Evolutionary conservation across 1,140 invertebrate genomes (phyloP).

Genomic region (Leptoteleia sp.): DNA sequence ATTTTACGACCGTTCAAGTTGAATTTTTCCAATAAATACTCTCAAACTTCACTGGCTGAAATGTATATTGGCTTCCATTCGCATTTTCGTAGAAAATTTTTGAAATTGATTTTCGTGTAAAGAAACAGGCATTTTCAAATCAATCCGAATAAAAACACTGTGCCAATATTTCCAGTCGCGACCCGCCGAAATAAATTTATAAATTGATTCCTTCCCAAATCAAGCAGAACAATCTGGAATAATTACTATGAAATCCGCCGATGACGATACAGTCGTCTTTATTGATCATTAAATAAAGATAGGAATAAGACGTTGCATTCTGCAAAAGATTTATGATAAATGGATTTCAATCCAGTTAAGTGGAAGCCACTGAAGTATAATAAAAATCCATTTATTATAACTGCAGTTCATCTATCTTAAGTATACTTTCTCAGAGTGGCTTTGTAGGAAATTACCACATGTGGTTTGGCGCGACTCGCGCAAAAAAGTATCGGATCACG

Average conservation of each 20-base stretch:
- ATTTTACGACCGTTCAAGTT: neutral
- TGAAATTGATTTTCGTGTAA: constrained; percentile 13
- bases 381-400: constrained; percentile 58
- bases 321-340: constrained; percentile 53
- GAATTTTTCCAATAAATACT: constrained; percentile 7
- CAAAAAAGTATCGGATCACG: constrained; percentile 1
- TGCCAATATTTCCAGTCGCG: neutral
- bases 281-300: constrained; percentile 28
- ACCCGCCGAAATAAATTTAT: constrained; percentile 13
- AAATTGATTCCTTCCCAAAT: neutral
- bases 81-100: constrained; percentile 11
- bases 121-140: constrained; percentile 3
- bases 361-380: constrained; percentile 46
- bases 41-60: constrained; percentile 15
- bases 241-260: constrained; percentile 25
- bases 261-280: neutral
- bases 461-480: constrained; percentile 28
- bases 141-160: constrained; percentile 5
- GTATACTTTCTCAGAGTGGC: constrained; percentile 50
- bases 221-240: constrained; percentile 8
- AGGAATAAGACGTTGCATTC: constrained; percentile 36
- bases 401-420: constrained; percentile 48
- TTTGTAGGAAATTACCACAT: constrained; percentile 45
- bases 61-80: constrained; percentile 17
- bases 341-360: constrained; percentile 51